phyloP scores from a whole-genome alignment of 2,797 vertebrate species.

The Cyprinella venusta region DNA sequence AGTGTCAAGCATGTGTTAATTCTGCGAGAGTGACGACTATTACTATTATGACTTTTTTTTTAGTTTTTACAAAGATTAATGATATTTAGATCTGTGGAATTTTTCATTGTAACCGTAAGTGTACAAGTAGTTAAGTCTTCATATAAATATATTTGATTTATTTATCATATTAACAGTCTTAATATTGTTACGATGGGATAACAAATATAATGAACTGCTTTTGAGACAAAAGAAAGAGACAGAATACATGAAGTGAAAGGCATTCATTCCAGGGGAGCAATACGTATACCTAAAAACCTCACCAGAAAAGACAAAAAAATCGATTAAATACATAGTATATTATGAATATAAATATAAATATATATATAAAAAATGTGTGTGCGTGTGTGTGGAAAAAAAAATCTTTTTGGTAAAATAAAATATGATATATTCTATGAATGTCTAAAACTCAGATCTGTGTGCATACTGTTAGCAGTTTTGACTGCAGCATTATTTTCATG shows the following conservation, averaged over 20 bases:
- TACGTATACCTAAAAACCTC: constrained; percentile 75
- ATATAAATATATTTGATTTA: constrained; percentile 77
- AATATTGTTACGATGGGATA: constrained; percentile 62
- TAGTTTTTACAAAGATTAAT: constrained; percentile 58
- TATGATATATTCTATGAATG: constrained; percentile 61
- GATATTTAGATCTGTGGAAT: constrained; percentile 74
- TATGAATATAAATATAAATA: constrained; percentile 61
- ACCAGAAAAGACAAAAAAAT: constrained; percentile 71
- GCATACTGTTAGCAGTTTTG: constrained; percentile 35
- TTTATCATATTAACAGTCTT: constrained; percentile 73
- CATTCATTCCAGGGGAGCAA: constrained; percentile 71
- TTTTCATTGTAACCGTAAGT: constrained; percentile 75
- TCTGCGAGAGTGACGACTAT: constrained; percentile 57
- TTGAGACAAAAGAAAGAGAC: constrained; percentile 37
- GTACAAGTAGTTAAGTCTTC: constrained; percentile 74
- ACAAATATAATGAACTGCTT: constrained; percentile 37
- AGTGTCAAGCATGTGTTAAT: constrained; percentile 71
- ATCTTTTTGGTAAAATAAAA: constrained; percentile 55
- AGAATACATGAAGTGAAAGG: constrained; percentile 55
- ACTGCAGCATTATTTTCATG: constrained; percentile 41
- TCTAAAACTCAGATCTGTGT: constrained; percentile 51
- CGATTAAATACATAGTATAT: constrained; percentile 40
- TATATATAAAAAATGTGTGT: constrained; percentile 47
- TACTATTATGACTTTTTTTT: constrained; percentile 47
- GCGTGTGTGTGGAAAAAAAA: constrained; percentile 34